These are phyloP conservation scores for Aphidius colemani DNA, from an alignment of 2,888 invertebrate genomes.

Conservation along the genomic window DNA sequence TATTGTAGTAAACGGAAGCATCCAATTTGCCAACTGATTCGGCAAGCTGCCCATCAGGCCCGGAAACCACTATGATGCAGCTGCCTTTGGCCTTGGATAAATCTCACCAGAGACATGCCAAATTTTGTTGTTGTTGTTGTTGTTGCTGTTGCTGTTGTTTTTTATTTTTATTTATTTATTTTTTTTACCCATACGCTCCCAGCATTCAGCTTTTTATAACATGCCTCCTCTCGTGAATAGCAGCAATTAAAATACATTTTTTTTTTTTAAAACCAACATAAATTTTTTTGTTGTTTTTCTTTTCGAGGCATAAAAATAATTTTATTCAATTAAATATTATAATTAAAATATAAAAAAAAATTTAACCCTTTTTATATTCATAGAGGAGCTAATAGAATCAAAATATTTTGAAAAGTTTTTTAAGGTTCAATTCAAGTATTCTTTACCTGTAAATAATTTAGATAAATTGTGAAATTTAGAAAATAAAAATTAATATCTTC, in stretches of 20 bases:
- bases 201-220: neutral
- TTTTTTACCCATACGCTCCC: neutral
- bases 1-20: constrained; percentile 36
- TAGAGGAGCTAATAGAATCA: too few species aligned
- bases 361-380: too few species aligned
- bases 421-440: too few species aligned
- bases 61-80: constrained; percentile 49
- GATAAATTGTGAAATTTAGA: too few species aligned
- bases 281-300: too few species aligned
- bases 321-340: too few species aligned
- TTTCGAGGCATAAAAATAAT: too few species aligned
- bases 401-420: too few species aligned
- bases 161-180: neutral
- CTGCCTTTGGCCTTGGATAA: constrained; percentile 38
- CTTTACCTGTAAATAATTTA: too few species aligned
- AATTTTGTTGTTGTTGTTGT: neutral
- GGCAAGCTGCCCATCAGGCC: constrained; percentile 44
- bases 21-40: constrained; percentile 48
- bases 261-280: too few species aligned
- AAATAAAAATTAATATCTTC: too few species aligned
- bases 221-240: neutral
- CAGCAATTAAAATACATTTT: neutral
- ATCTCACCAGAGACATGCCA: constrained; percentile 27
- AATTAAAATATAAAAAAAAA: too few species aligned
- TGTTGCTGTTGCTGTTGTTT: neutral